Evolutionary conservation across 1,140 invertebrate genomes (phyloP).

Genomic region (Centruroides sculpturatus): DNA sequence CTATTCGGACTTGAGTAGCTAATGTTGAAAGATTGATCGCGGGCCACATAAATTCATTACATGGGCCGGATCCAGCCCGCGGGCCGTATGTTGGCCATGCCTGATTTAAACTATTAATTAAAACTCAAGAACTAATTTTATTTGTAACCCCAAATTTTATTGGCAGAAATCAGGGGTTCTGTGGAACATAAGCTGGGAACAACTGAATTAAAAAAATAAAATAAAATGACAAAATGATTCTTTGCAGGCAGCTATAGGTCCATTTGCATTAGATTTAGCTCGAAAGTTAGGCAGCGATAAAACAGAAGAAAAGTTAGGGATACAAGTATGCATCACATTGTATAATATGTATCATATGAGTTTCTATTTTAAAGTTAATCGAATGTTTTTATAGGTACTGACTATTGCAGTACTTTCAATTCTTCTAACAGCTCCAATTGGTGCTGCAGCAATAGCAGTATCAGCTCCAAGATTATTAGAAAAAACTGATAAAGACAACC

Average conservation of each 20-base stretch:
- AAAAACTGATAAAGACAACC: slow-evolving; percentile 55
- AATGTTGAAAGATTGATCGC: too few relatives aligned
- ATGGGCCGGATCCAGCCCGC: too few relatives aligned
- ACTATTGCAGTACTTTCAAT: slow-evolving; percentile 72
- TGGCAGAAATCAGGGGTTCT: too few relatives aligned
- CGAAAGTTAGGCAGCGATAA: slow-evolving; percentile 11
- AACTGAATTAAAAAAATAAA: too few relatives aligned
- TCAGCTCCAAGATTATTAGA: slow-evolving; percentile 55
- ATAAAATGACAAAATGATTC: background rate
- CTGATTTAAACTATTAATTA: too few relatives aligned
- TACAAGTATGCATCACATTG: background rate
- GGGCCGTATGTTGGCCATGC: too few relatives aligned
- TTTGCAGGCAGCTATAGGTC: slow-evolving; percentile 58
- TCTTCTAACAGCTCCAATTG: slow-evolving; percentile 73
- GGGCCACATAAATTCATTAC: too few relatives aligned
- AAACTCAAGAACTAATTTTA: too few relatives aligned
- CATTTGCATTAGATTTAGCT: slow-evolving; percentile 55
- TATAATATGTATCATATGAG: background rate
- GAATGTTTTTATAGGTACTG: slow-evolving; percentile 36
- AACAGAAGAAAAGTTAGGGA: background rate
- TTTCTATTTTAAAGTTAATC: background rate
- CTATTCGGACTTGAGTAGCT: too few relatives aligned
- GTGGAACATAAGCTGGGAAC: too few relatives aligned
- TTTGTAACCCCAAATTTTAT: too few relatives aligned
- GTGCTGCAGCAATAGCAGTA: slow-evolving; percentile 71